Evolutionary conservation across 2,888 invertebrate species (phyloP), one percentile per base, ranked within the genome.

Genomic region (Plebejus anna): DNA sequence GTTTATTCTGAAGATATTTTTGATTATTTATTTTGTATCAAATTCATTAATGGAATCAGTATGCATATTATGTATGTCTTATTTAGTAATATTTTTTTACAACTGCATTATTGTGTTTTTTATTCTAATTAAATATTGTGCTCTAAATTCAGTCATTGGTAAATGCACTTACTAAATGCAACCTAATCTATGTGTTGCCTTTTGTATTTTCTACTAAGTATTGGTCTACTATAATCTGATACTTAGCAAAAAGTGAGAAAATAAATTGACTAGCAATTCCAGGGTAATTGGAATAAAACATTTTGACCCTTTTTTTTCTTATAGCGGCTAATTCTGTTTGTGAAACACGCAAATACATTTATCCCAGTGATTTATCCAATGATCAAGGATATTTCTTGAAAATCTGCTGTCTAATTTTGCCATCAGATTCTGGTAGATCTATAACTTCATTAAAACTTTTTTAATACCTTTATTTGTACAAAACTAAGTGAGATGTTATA

Each of bases 401-500:
- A 22, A 22, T 22, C 22, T 22, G 22, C 22, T 22, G 22, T 22
- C 22, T 22, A 22, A 22, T 0, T 22, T 22, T 22, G 22, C 22
- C 22, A 22, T 22, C 22, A 22, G 22, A 22, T 22, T 22, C 22
- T 22, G 22, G 22, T 22, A 22, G 22, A 22, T 22, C 22, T 22
- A 22, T 22, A 22, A 66, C 32, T 77, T 73, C 66, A 66, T 79
- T 78, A 73, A 79, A 73, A 32, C 28, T 76, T 82, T 84, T 81
- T 84, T 83, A 83, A 84, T 81, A 85, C 89, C 87, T 88, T 89
- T 85, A 88, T 88, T 90, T 92, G 89, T 92, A 92, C 88, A 91
- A 90, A 89, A 90, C 83, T 89, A 89, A 90, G 89, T 91, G 91
- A 92, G 89, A 93, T 92, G 92, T 93, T 93, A 92, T 91, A 92